phyloP scores from a whole-genome alignment of 2,797 vertebrate species.

The Sebastes itinus region DNA sequence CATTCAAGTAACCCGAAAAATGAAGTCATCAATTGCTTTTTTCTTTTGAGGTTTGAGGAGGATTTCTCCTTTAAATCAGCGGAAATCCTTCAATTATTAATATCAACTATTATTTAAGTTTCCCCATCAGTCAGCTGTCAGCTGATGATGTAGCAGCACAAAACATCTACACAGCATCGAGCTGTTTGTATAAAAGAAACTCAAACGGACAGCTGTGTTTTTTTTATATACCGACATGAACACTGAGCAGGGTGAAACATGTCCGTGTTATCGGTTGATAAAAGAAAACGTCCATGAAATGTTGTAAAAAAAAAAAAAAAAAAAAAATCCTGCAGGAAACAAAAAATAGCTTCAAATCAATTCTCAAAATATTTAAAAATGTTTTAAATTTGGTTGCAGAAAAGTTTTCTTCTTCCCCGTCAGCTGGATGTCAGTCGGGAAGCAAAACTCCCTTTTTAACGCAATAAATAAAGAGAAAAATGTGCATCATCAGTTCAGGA shows the following conservation, averaged over 20 bases:
- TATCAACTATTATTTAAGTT: not conserved
- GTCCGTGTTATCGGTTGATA: not conserved
- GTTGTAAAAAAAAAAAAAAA: not conserved
- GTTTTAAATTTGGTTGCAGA: not conserved
- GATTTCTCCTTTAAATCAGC: not conserved
- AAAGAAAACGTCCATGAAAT: not conserved
- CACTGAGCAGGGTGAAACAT: not conserved
- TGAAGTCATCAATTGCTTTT: no score
- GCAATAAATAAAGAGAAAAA: slow-evolving; percentile 48
- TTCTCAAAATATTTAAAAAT: slow-evolving; percentile 1
- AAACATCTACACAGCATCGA: not conserved
- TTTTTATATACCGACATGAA: not conserved
- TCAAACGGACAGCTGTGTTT: not conserved
- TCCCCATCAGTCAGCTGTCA: not conserved
- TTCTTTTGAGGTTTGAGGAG: not conserved
- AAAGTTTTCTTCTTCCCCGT: not conserved
- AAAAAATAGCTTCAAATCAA: not conserved
- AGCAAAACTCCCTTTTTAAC: not conserved
- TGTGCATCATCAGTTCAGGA: not conserved
- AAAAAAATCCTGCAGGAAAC: not conserved
- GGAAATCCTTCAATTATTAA: not conserved
- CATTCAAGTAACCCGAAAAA: no score
- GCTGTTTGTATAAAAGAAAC: not conserved
- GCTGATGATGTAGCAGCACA: not conserved
- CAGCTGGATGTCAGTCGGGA: not conserved